Base-by-base conservation (phyloP, 1,140 invertebrate genomes). In the Bacillus rossius region DNA sequence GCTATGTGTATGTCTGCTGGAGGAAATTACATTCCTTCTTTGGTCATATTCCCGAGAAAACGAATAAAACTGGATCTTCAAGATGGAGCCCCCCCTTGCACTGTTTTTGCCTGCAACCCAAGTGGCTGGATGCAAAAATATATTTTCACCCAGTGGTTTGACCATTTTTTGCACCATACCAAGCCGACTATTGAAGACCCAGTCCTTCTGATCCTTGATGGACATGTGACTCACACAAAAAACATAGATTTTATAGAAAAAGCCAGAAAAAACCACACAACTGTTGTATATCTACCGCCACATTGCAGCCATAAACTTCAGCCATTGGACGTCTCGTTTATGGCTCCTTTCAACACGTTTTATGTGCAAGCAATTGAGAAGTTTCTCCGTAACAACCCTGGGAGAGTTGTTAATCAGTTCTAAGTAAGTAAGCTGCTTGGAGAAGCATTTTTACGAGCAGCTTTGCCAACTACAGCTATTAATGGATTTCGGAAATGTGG, bases 291-390 rank as follows among this genome's bases (percentile, higher is more conserved):
- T n/a, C n/a, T n/a, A n/a, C n/a, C n/a, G n/a, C n/a, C 72, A 38
- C 71, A 75, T 41, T 64, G 62, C 47, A 70, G 65, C 3, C 68
- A 72, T 45, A 63, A 68, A 49, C 47, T 78, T 7, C 74, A 77
- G 55, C 72, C 74, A 16, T 62, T 77, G 2, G 75, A 76, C 62
- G 68, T 73, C 10, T 62, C 61, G 40, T 69, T 77, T 58, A 73
- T 75, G 64, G 63, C 61, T 23, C 68, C 62, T n/a, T n/a, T 20
- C 29, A 34, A 34, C 10, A 63, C 63, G 20, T 66, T 65, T 57
- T 71, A 63, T 53, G 57, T 62, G 48, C 43, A 62, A 57, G 62
- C 54, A 40, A 52, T 59, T 40, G 42, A 60, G 43, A 52, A 45
- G 16, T 71, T 64, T 60, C 40, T 73, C 16, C 64, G 56, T 55